These are phyloP conservation scores for Varecia variegata DNA, from an alignment of 2,797 vertebrate species.

Conservation along the genomic window DNA sequence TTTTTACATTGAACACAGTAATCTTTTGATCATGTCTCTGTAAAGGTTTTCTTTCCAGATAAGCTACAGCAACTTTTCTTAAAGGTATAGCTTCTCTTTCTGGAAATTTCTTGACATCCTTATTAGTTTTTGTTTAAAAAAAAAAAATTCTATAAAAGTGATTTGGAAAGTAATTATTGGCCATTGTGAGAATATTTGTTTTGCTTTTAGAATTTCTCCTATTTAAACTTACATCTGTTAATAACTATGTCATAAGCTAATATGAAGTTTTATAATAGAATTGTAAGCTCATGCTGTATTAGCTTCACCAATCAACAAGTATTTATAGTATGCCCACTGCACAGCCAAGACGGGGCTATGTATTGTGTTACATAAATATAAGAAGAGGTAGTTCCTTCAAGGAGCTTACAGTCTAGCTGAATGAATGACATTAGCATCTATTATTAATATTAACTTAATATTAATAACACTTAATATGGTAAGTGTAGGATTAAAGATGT, in stretches of 20 bases:
- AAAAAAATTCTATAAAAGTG: not conserved
- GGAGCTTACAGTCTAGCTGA: not conserved
- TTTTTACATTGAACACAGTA: constrained; percentile 50
- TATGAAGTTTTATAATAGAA: not conserved
- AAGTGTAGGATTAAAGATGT: not conserved
- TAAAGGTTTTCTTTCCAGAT: constrained; percentile 51
- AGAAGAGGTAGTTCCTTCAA: not conserved
- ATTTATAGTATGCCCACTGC: not conserved
- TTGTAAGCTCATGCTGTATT: not conserved
- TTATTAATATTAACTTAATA: not conserved
- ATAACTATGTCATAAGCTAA: not conserved
- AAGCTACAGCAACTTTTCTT: constrained; percentile 33
- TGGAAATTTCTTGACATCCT: not conserved
- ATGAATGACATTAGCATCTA: not conserved
- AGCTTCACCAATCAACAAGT: not conserved
- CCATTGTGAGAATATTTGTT: not conserved
- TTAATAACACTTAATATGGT: too few relatives aligned
- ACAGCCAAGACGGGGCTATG: not conserved
- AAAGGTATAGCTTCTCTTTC: constrained; percentile 1
- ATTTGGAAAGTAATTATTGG: constrained; percentile 15
- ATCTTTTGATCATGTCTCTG: constrained; percentile 61
- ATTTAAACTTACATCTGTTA: constrained; percentile 21
- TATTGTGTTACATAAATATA: not conserved
- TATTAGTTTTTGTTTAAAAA: constrained; percentile 13
- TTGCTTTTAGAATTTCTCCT: constrained; percentile 49